phyloP scores from a whole-genome alignment of 2,888 invertebrate species.

The Formica aserva region DNA sequence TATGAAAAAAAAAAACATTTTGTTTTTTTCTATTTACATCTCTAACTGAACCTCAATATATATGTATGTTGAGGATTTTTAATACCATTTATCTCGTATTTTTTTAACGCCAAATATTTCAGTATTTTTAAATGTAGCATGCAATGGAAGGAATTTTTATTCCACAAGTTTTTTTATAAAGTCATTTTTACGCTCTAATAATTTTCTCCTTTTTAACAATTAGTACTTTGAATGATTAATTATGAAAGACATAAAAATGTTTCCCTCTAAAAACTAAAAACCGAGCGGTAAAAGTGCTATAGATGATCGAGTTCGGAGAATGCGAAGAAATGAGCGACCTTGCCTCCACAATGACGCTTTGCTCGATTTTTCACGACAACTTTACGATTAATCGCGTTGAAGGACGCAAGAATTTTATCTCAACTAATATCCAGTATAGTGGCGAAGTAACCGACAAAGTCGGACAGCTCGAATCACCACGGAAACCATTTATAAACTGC shows the following conservation, averaged over 20 bases:
- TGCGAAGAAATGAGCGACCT: conserved; percentile 2
- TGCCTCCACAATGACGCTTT: conserved; percentile 7
- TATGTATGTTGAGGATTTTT: too few species aligned
- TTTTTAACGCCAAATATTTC: background rate
- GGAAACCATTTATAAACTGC: background rate
- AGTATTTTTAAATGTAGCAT: background rate
- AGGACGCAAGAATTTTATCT: conserved; percentile 10
- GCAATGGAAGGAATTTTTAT: background rate
- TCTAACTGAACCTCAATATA: too few species aligned
- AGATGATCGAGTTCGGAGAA: conserved; percentile 16
- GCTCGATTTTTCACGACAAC: background rate
- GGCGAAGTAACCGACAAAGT: background rate
- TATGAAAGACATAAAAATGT: background rate
- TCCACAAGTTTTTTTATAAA: background rate
- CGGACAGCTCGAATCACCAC: background rate
- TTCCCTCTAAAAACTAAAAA: background rate
- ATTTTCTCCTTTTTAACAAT: background rate
- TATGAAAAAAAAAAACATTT: too few species aligned
- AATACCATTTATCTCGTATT: background rate
- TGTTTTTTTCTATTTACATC: too few species aligned
- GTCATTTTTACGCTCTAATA: background rate
- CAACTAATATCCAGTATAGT: background rate
- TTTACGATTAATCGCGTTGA: background rate
- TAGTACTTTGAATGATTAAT: background rate
- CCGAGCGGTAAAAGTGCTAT: conserved; percentile 6